phyloP scores from a whole-genome alignment of 2,888 invertebrate species.

The Rhogogaster chlorosoma region DNA sequence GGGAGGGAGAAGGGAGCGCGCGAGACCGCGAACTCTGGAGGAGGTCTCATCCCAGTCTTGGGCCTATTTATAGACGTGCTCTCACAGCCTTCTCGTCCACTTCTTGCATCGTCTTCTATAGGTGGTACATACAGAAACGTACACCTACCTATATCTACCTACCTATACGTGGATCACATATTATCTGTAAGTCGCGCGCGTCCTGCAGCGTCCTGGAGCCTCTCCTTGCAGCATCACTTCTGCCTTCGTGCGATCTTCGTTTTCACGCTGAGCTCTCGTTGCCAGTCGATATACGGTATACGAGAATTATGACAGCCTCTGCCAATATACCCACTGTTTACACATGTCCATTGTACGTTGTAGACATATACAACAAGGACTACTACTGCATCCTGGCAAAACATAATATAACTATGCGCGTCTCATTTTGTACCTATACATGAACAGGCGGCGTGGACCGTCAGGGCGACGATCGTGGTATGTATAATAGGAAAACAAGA shows the following conservation, averaged over 20 bases:
- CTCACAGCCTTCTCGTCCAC: constrained; percentile 76
- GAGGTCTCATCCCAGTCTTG: constrained; percentile 74
- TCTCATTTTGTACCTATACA: background rate
- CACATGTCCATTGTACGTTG: background rate
- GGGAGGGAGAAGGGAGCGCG: constrained; percentile 52
- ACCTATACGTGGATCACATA: constrained; percentile 53
- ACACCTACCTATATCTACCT: constrained; percentile 54
- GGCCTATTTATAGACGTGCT: constrained; percentile 76
- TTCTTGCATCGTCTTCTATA: constrained; percentile 71
- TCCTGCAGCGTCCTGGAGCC: constrained; percentile 20
- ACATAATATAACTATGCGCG: background rate
- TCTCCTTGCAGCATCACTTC: background rate
- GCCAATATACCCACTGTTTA: constrained; percentile 14
- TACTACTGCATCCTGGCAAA: background rate
- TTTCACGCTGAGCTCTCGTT: constrained; percentile 25
- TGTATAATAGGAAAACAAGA: background rate
- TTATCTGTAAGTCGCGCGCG: constrained; percentile 4
- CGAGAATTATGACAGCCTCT: constrained; percentile 30
- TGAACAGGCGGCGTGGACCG: background rate
- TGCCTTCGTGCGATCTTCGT: constrained; percentile 18
- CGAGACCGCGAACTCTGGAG: constrained; percentile 71
- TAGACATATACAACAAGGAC: background rate
- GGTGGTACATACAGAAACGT: constrained; percentile 46
- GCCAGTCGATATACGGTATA: background rate
- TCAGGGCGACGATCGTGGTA: background rate